phyloP scores from a whole-genome alignment of 1,140 invertebrate genomes.

The Drosophila ficusphila region DNA sequence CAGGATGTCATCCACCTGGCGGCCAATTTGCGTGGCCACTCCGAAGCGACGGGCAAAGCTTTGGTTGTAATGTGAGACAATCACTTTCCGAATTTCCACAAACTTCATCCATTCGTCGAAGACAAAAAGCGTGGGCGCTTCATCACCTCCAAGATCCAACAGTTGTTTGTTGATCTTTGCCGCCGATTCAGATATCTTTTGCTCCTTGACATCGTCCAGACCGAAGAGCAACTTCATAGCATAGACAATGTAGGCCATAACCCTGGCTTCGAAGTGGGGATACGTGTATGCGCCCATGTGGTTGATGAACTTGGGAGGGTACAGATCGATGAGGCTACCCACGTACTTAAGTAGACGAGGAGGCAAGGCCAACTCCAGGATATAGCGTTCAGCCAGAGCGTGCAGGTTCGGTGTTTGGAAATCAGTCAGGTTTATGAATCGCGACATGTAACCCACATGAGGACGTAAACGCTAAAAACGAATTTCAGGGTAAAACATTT shows the following conservation, averaged over 20 bases:
- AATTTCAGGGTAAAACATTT: no score
- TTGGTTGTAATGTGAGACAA: conserved; percentile 85
- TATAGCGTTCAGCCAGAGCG: conserved; percentile 85
- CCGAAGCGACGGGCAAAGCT: conserved; percentile 84
- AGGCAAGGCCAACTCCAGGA: conserved; percentile 86
- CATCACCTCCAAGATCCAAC: not conserved
- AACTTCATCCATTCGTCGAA: conserved; percentile 87
- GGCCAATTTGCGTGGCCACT: conserved; percentile 16
- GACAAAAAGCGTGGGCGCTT: conserved; percentile 85
- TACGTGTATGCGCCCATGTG: conserved; percentile 39
- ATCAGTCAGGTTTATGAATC: conserved; percentile 49
- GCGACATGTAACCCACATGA: conserved; percentile 45
- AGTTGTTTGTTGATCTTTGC: conserved; percentile 83
- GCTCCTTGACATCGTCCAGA: conserved; percentile 87
- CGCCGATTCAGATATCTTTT: conserved; percentile 85
- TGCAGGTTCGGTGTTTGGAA: conserved; percentile 85
- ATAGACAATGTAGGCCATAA: conserved; percentile 87
- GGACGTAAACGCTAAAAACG: conserved; percentile 30
- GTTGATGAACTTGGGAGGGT: conserved; percentile 80
- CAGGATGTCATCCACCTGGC: conserved; percentile 54
- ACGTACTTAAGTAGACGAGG: conserved; percentile 69
- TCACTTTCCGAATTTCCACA: conserved; percentile 86
- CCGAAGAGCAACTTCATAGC: conserved; percentile 87
- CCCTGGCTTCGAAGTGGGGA: conserved; percentile 87
- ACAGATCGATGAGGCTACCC: conserved; percentile 77